These are phyloP conservation scores for Tiliacea aurago DNA, from an alignment of 2,888 invertebrate species.

Conservation along the genomic window DNA sequence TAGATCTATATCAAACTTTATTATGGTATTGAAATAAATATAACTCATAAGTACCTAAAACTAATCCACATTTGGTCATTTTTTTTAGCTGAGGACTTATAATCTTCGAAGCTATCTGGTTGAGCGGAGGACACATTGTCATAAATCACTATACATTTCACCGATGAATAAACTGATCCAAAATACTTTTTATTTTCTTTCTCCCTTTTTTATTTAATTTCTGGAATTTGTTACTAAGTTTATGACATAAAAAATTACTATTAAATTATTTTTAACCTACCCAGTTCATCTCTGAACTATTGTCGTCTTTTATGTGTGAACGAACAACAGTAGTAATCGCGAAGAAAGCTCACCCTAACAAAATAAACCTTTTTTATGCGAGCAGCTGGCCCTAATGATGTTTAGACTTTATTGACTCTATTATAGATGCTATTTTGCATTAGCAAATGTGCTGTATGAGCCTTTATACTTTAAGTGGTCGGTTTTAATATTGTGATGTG, in stretches of 20 bases:
- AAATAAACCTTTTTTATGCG: constrained; percentile 80
- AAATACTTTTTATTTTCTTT: background rate
- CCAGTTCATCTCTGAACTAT: constrained; percentile 77
- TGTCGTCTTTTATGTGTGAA: constrained; percentile 80
- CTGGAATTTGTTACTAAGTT: background rate
- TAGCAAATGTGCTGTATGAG: constrained; percentile 61
- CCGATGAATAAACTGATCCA: background rate
- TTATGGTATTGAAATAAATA: background rate
- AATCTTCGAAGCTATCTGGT: background rate
- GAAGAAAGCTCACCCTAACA: constrained; percentile 87
- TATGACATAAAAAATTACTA: background rate
- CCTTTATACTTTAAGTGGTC: constrained; percentile 68
- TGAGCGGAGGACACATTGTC: background rate
- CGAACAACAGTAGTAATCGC: constrained; percentile 85
- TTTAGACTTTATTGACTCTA: constrained; percentile 66
- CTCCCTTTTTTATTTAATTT: background rate
- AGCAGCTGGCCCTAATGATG: constrained; percentile 69
- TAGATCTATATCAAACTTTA: background rate
- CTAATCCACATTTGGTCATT: background rate
- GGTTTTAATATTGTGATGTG: constrained; percentile 68
- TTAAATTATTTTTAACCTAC: background rate
- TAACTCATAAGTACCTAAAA: background rate
- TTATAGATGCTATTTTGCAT: constrained; percentile 75
- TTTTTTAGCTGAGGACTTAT: background rate
- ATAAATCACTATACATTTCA: background rate